A percentile compares a stretch with the other conserved stretches of the same genome.
phyloP scores from a whole-genome alignment of 2,888 invertebrate species.

The Eutolmus rufibarbis region DNA sequence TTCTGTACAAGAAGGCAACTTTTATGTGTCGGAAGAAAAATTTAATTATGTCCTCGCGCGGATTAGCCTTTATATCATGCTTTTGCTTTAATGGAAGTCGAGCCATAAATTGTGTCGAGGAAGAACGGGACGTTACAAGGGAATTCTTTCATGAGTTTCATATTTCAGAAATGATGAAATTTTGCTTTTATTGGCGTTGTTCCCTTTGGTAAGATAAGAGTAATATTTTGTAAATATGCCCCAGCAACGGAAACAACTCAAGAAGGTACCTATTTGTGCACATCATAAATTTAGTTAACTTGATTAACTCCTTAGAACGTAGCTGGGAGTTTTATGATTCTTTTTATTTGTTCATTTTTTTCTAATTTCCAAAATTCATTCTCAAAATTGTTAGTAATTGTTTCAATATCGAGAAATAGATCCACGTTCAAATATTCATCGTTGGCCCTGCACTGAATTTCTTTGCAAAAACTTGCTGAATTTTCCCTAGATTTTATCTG shows the following conservation, averaged over 20 bases:
- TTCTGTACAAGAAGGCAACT: neutral
- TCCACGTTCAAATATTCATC: neutral
- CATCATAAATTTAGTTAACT: neutral
- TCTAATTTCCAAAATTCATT: neutral
- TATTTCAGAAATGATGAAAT: neutral
- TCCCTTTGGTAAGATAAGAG: neutral
- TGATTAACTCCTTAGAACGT: neutral
- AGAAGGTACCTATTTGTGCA: neutral
- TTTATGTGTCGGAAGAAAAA: neutral
- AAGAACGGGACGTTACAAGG: neutral
- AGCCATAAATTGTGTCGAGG: neutral
- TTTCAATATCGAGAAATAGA: neutral
- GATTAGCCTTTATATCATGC: neutral
- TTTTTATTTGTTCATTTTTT: neutral
- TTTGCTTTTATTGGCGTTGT: neutral
- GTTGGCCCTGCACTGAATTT: neutral
- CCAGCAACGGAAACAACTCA: neutral
- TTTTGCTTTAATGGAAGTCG: neutral
- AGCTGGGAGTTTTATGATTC: neutral
- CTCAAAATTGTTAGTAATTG: neutral
- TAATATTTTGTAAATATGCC: neutral
- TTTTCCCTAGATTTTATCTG: neutral
- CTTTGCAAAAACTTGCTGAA: neutral
- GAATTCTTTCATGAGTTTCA: neutral
- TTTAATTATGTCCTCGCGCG: neutral